phyloP scores from a whole-genome alignment of 2,797 vertebrate genomes.

The Gobionotothen gibberifrons region DNA sequence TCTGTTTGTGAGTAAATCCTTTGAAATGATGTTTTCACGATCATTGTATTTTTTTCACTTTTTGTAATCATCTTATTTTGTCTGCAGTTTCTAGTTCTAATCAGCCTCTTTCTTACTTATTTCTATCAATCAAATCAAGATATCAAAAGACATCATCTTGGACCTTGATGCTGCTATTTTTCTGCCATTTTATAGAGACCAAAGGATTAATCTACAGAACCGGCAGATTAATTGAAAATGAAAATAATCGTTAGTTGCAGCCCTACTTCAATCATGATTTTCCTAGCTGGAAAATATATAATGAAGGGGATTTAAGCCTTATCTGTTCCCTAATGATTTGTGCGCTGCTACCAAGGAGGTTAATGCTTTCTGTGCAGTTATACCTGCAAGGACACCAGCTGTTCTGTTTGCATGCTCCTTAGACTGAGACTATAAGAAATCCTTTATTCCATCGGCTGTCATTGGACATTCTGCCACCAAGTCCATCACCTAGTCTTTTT shows the following conservation, averaged over 20 bases:
- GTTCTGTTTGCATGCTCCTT: neutral
- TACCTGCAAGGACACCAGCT: neutral
- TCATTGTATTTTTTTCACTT: neutral
- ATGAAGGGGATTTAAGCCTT: neutral
- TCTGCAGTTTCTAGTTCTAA: neutral
- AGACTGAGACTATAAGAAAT: too few species aligned
- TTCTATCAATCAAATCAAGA: neutral
- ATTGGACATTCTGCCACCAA: too few species aligned
- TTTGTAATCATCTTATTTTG: neutral
- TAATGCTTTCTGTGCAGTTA: constrained; percentile 12
- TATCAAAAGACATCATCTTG: too few species aligned
- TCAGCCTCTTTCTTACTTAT: neutral
- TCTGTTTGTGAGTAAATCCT: neutral
- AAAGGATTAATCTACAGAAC: too few species aligned
- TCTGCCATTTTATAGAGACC: too few species aligned
- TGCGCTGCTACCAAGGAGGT: neutral
- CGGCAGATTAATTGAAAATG: too few species aligned
- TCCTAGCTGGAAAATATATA: neutral
- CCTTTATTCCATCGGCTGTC: too few species aligned
- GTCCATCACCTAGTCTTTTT: too few species aligned
- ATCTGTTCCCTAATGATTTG: neutral
- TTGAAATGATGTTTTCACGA: neutral
- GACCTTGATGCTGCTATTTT: too few species aligned
- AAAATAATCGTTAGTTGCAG: too few species aligned
- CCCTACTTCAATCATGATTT: neutral